Evolutionary conservation across 2,888 invertebrate genomes (phyloP), one percentile per base, ranked within the genome.

Genomic region (Lasioglossum calceatum): DNA sequence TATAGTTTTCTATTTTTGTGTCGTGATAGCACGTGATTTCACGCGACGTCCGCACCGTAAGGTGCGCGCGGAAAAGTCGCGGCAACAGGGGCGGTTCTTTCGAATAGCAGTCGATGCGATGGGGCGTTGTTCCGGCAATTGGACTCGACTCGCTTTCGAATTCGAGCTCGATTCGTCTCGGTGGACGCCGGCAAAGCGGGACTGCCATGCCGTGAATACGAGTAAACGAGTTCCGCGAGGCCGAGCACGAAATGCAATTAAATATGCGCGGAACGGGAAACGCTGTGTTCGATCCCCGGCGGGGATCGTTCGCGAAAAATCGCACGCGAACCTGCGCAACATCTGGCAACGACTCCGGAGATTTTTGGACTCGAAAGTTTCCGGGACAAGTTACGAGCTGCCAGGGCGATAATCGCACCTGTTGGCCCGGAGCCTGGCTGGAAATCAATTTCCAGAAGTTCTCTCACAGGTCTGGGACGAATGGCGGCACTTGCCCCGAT

Each of bases 371-470:
- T 84, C 84, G 61, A 50, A 16, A 67, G 36, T 67, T 67, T 10
- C 36, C 23, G 36, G 36, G 32, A 71, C 32, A n/a, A 84, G 72
- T 81, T 77, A 67, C 84, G 50, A n/a, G 61, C 42, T 71, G 58
- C 64, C 39, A 70, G 71, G 70, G 67, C 82, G 81, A 84, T 80
- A 79, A 86, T 85, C 77, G 77, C 78, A 84, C 88, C 85, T 81
- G 85, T 89, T 88, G 85, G 85, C 50, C 44, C 78, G 72, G 39
- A 32, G 72, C 72, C 54, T 50, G 54, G 27, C 73, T 42, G 64
- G 70, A 74, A 90, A 90, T 90, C 90, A 87, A 90, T 90, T 90
- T 90, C 81, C 82, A 77, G 58, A 80, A 84, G 82, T 90, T 86
- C 85, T 83, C 84, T 84, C 64, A 71, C 67, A 44, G 58, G 71